phyloP scores from a whole-genome alignment of 2,113 vertebrate genomes.

The Lathamus discolor region DNA sequence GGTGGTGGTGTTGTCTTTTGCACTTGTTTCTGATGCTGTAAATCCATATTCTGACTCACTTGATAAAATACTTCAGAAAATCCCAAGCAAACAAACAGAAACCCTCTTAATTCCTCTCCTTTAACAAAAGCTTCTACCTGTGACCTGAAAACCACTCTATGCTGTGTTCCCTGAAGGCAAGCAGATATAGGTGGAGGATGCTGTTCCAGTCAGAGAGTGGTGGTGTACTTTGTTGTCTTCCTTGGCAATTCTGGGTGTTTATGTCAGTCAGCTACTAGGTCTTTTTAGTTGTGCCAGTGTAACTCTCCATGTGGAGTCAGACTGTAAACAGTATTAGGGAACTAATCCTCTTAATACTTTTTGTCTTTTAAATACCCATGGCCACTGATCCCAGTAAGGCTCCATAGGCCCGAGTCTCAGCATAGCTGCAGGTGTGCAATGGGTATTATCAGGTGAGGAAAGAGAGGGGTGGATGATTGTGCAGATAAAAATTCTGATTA shows the following conservation, averaged over 20 bases:
- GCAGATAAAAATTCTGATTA: neutral
- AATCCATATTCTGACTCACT: neutral
- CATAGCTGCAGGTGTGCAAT: neutral
- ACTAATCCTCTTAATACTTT: neutral
- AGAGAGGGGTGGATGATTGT: neutral
- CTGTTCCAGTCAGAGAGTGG: neutral
- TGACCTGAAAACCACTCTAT: neutral
- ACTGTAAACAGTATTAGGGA: neutral
- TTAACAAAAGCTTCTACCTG: neutral
- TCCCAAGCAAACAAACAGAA: neutral
- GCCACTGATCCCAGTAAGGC: neutral
- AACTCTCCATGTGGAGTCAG: neutral
- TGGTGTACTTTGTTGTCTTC: neutral
- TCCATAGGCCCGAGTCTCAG: neutral
- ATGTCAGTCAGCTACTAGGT: neutral
- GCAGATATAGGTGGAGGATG: neutral
- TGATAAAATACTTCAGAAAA: neutral
- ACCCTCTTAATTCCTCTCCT: neutral
- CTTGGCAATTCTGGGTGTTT: neutral
- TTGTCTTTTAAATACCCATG: neutral
- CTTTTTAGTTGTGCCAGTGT: neutral
- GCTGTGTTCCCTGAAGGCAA: accelerated
- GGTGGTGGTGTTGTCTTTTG: neutral
- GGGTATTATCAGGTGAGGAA: neutral
- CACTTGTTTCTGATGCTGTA: neutral